Evolutionary conservation across 1,140 invertebrate genomes (phyloP), one percentile per base, ranked within the genome.

Genomic region (Helicoverpa armigera): DNA sequence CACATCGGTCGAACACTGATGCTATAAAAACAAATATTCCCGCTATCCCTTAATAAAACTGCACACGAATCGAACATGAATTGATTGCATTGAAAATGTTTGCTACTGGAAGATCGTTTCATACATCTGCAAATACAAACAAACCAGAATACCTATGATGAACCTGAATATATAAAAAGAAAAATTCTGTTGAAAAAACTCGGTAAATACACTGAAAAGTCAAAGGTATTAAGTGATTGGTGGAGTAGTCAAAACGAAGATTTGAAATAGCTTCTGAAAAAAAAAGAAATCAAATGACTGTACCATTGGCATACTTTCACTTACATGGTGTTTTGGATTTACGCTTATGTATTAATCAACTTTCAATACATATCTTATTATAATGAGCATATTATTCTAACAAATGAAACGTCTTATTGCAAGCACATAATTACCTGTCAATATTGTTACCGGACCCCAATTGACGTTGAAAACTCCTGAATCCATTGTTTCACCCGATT

Each of bases 51-150:
- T 23, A 23, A 23, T 23, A 23, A 23, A 23, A 23, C 5, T 43
- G 2, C n/a, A 10, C 10, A 48, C 35, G n/a, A 65, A 43, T 65
- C 31, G 9, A 65, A 43, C 13, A 4, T 43, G 31, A 67, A 48
- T 67, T 48, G 63, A 67, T 67, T 48, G 31, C 31, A 67, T 16
- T 67, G 61, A 9, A 48, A 18, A 48, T 16, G 14, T 67, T 43
- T 67, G 43, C 3, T 18, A 67, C 35, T 2, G 16, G 43, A 35
- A 67, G 35, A 16, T 35, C 61, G 63, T 0, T 67, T 48, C 10
- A 48, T 67, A n/a, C 11, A 67, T 48, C 14, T 7, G 35, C n/a
- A 16, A 43, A 48, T 58, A 58, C 63, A 67, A 67, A 67, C n/a
- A 67, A 67, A 16, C n/a, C 31, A 43, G 35, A 48, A 48, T 16